A percentile compares a stretch with the other conserved stretches of the same genome.
Evolutionary conservation across 2,113 vertebrate genomes (phyloP).

Genomic region (Protomyctophum bolini): DNA sequence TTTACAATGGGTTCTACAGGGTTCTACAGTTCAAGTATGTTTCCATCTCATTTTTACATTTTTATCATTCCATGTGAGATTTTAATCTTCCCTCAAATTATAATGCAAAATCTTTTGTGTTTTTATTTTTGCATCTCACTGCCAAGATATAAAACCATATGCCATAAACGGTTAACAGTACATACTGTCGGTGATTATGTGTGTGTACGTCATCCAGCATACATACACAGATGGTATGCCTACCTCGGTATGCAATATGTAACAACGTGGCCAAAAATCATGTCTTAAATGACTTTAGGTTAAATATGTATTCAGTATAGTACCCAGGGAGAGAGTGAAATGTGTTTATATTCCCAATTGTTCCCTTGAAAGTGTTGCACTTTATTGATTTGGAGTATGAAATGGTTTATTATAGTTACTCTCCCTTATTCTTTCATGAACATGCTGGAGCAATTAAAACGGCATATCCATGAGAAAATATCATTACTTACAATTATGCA

Average conservation of each 20-base stretch:
- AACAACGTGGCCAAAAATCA: not conserved
- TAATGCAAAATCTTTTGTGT: constrained; percentile 3
- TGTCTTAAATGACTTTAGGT: constrained; percentile 29
- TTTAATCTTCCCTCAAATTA: not conserved
- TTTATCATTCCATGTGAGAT: constrained; percentile 30
- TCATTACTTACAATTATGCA: not conserved
- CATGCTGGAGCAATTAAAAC: not conserved
- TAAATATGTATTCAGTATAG: constrained; percentile 15
- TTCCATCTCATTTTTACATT: not conserved
- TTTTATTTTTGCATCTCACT: constrained; percentile 1
- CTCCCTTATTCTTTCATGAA: not conserved
- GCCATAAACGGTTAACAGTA: not conserved
- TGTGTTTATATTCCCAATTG: constrained; percentile 22
- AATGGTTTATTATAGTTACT: not conserved
- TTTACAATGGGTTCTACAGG: not conserved
- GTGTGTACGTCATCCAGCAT: too few species aligned
- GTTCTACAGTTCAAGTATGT: not conserved
- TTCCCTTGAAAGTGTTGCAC: constrained; percentile 37
- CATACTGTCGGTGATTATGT: not conserved
- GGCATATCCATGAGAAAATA: not conserved
- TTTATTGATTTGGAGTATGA: constrained; percentile 25
- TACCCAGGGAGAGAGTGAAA: not conserved
- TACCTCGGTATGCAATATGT: too few species aligned
- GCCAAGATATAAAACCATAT: constrained; percentile 1
- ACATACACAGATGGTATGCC: too few species aligned